Evolutionary conservation across 2,888 invertebrate species (phyloP), one percentile per base, ranked within the genome.

Genomic region (Drosophila nr. medialis): DNA sequence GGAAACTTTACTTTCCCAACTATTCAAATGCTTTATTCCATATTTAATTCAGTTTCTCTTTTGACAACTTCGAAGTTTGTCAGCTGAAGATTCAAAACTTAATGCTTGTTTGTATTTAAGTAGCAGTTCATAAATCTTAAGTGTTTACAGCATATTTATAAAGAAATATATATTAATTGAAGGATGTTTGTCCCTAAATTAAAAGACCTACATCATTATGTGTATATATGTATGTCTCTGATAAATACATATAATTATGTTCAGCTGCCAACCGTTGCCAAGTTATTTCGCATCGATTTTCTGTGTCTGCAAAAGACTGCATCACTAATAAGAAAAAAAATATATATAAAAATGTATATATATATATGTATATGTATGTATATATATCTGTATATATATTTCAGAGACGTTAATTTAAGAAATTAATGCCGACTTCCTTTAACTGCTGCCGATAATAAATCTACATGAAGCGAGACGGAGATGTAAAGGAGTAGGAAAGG

Each of bases 391-490:
- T 38, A 21, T 56, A 67, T 34, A 30, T 45, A 34, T 54, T 65
- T 64, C 21, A 61, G 68, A 61, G 64, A 63, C 72, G 73, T 80
- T 80, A 83, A 86, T 86, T 86, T 81, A 78, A 77, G 75, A 83
- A 86, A 87, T 86, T 80, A 86, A 85, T 83, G 81, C 64, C 64
- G 81, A 81, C 72, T 85, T 79, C 63, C 71, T 75, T 76, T 78
- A 68, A 60, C 71, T 61, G 67, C 62, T 63, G 62, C 70, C 60
- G 56, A 71, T 79, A 75, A 86, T 83, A 87, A 83, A 87, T 87
- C 70, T 67, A 80, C 75, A 71, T 64, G 66, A 81, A 68, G 36
- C 30, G 30, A 66, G 21, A 15, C 15, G 18, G 18, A 15, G 8
- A 21, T 45, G 7, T 15, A 4, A 45, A n/a, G n/a, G 49, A 15